Evolutionary conservation across 2,113 vertebrate genomes (phyloP).

Genomic region (Rhinolophus sinicus): DNA sequence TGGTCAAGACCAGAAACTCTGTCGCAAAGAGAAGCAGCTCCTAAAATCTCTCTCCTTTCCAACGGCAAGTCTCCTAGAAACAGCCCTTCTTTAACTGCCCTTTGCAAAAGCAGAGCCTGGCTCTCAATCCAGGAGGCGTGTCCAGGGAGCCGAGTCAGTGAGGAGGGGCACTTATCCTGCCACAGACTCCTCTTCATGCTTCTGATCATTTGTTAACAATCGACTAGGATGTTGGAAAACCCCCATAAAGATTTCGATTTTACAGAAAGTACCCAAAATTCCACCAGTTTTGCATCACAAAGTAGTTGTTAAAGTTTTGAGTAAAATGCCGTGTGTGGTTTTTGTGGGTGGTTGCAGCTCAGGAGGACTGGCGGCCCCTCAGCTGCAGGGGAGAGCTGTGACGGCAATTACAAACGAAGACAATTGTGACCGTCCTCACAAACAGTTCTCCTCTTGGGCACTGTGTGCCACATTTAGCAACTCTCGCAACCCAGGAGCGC

Average conservation of each 20-base stretch:
- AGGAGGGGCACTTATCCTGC: too few relatives aligned
- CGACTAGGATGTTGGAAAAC: slow-evolving; percentile 86
- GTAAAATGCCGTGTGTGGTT: slow-evolving; percentile 88
- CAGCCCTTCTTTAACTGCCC: neutral
- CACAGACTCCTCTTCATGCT: slow-evolving; percentile 46
- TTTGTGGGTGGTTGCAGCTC: slow-evolving; percentile 87
- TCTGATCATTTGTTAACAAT: slow-evolving; percentile 82
- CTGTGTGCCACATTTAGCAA: neutral
- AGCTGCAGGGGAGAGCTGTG: slow-evolving; percentile 75
- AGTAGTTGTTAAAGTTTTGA: slow-evolving; percentile 87
- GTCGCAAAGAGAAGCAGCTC: slow-evolving; percentile 47
- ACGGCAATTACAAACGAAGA: slow-evolving; percentile 61
- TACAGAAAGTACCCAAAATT: slow-evolving; percentile 92
- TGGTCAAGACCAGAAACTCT: slow-evolving; percentile 30
- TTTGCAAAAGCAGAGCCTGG: neutral
- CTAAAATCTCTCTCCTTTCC: neutral
- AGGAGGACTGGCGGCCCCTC: slow-evolving; percentile 74
- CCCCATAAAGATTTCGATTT: slow-evolving; percentile 87
- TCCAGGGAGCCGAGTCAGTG: neutral
- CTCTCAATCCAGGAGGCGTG: neutral
- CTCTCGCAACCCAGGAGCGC: neutral
- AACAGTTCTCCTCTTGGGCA: slow-evolving; percentile 68
- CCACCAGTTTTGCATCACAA: slow-evolving; percentile 90
- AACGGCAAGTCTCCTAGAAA: neutral
- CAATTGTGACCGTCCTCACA: slow-evolving; percentile 59